Conservation (phyloP, 2,113 vertebrate species). For the Cheirogaleus medius region DNA sequence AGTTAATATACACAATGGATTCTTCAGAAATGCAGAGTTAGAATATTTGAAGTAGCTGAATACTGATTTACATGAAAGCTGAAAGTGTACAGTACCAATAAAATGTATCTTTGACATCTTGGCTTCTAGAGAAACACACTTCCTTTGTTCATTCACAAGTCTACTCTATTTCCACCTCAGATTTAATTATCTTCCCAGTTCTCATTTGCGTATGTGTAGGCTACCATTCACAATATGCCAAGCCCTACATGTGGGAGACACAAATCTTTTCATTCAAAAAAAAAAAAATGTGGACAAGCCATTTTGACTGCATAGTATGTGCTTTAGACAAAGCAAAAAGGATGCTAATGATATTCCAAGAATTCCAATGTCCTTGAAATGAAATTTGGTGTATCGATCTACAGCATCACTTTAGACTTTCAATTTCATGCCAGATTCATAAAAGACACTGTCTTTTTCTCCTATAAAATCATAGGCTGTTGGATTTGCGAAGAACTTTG, state of each 20-base stretch:
- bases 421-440: neutral
- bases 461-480: neutral
- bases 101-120: constrained; percentile 66
- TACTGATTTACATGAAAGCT: constrained; percentile 42
- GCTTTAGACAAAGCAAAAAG: constrained; percentile 31
- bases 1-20: constrained; percentile 32
- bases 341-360: neutral
- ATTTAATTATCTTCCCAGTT: constrained; percentile 64
- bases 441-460: neutral
- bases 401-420: neutral
- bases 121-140: constrained; percentile 65
- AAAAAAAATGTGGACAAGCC: constrained; percentile 15
- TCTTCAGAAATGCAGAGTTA: constrained; percentile 60
- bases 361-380: constrained; percentile 10
- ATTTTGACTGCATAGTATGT: constrained; percentile 1
- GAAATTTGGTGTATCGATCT: neutral
- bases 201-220: constrained; percentile 71
- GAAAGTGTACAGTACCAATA: constrained; percentile 46
- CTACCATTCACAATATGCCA: constrained; percentile 60
- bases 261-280: constrained; percentile 51
- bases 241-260: constrained; percentile 58
- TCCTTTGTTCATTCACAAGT: constrained; percentile 71
- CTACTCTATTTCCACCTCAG: constrained; percentile 68
- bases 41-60: constrained; percentile 35
- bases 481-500: neutral